Evolutionary conservation across 2,113 vertebrate species (phyloP), one percentile per base, ranked within the genome.

Genomic region (Gorsachius goisagi): DNA sequence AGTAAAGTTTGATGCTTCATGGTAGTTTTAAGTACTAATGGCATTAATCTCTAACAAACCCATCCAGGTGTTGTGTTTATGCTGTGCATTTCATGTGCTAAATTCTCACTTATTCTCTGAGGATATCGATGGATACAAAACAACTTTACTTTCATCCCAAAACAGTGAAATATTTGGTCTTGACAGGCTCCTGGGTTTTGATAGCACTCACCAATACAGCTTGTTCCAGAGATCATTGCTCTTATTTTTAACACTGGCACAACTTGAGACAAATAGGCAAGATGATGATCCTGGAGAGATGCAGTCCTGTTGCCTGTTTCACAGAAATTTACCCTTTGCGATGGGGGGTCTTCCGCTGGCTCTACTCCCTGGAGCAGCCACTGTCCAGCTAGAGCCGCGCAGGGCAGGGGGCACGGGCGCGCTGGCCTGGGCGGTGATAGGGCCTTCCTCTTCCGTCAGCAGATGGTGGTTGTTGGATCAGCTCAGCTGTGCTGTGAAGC

Each of bases 361-460:
- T 6, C 2, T 0, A 4, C 62, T 15, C 20, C 45, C 5, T 4
- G 26, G 35, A 18, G 58, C 37, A 3, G 27, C 4, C 6, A 2
- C 12, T 5, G 47, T 6, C 33, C 21, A 0, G 59, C 41, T 27
- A 0, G 17, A 6, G 12, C 2, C 0, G 0, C 1, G 39, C 35
- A 8, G 63, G 8, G 45, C 80, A 0, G 32, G 15, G 4, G 28
- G 1, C 5, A 6, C 13, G 59, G 35, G 13, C 2, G 49, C 1
- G 2, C 26, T 41, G 24, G 27, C 68, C 8, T 23, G 12, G 35
- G 15, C 2, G 0, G 17, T 13, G 63, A 4, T 26, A 6, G 39
- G 5, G 23, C 5, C 55, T 11, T 32, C 50, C 33, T 26, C 13
- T 14, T 2, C 2, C 2, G 3, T 21, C 49, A 26, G 73, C 62